phyloP scores from a whole-genome alignment of 2,888 invertebrate species.

The Phalera bucephala region DNA sequence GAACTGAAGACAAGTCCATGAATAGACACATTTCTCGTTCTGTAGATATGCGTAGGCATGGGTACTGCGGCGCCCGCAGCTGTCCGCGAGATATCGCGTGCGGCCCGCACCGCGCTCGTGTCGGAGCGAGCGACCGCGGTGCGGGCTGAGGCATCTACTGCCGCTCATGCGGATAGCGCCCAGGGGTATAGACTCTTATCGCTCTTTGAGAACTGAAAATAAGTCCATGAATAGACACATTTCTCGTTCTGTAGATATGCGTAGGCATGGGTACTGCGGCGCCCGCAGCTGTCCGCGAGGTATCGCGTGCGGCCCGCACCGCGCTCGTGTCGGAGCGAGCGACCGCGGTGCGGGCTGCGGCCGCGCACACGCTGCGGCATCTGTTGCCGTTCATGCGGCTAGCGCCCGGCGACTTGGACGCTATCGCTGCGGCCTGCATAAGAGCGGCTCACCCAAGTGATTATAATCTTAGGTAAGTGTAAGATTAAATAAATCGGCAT shows the following conservation, averaged over 20 bases:
- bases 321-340: constrained; percentile 95
- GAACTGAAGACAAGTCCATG: no score
- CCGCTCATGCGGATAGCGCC: constrained; percentile 93
- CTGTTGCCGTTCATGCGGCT: constrained; percentile 94
- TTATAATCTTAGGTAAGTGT: constrained; percentile 56
- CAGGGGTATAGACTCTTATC: constrained; percentile 94
- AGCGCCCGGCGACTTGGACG: constrained; percentile 95
- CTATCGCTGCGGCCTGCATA: constrained; percentile 94
- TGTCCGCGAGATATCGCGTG: constrained; percentile 95
- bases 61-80: constrained; percentile 91
- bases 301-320: constrained; percentile 92
- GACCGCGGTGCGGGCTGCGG: constrained; percentile 95
- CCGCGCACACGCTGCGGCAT: constrained; percentile 94
- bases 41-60: constrained; percentile 94
- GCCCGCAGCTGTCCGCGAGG: constrained; percentile 88
- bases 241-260: constrained; percentile 83
- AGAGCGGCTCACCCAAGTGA: constrained; percentile 85
- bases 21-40: constrained; percentile 3
- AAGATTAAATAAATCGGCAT: no score
- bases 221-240: background rate
- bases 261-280: constrained; percentile 98
- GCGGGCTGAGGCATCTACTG: constrained; percentile 94
- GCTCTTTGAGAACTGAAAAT: no score
- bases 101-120: constrained; percentile 90
- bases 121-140: constrained; percentile 97